Conservation (phyloP, 2,113 vertebrate genomes). For the Neolamprologus variostigma region DNA sequence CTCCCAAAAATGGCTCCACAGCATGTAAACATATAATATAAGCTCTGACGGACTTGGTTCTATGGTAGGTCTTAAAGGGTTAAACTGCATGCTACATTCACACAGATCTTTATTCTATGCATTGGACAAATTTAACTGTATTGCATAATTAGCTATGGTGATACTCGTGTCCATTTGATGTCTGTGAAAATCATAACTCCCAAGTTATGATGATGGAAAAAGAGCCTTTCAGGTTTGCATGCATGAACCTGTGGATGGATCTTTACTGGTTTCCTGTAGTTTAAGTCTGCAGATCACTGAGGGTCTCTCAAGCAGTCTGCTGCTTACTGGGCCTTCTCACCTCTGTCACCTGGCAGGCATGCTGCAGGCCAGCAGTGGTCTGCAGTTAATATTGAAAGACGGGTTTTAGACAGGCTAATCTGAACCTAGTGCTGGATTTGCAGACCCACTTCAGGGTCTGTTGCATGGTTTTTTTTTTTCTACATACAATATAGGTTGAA, state of each 20-base stretch:
- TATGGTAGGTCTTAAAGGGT: too few species aligned
- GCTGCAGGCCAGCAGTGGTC: background rate
- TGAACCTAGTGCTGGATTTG: background rate
- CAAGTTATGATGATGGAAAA: background rate
- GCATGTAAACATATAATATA: too few species aligned
- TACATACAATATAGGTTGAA: background rate
- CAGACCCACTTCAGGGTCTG: background rate
- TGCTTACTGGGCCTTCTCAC: background rate
- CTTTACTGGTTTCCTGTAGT: background rate
- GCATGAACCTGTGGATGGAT: background rate
- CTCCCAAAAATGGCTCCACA: too few species aligned
- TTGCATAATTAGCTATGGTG: background rate
- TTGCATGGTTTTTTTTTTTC: background rate
- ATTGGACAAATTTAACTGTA: rapidly evolving
- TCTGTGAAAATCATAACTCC: background rate
- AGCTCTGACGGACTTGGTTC: too few species aligned
- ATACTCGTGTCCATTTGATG: background rate
- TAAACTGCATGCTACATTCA: background rate
- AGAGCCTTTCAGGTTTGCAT: background rate
- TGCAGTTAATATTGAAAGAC: background rate
- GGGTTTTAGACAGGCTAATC: background rate
- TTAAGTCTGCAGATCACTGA: background rate
- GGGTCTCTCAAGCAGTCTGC: background rate
- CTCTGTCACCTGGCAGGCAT: background rate
- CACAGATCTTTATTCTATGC: background rate